These are phyloP conservation scores for Solenopsis fugax DNA, from an alignment of 1,140 invertebrate genomes.

Conservation along the genomic window DNA sequence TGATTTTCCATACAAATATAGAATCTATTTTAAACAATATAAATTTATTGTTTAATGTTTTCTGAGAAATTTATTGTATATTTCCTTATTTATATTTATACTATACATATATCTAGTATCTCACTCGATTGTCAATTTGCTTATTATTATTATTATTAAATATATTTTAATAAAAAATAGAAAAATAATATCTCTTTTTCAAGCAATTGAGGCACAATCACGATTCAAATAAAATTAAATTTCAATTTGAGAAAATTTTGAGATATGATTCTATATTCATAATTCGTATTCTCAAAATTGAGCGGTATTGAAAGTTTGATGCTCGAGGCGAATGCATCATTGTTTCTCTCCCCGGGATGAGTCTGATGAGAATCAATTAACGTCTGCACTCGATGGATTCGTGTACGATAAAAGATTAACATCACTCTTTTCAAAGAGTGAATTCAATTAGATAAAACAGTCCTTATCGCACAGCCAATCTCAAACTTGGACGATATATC, in stretches of 20 bases:
- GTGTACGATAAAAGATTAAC: conserved; percentile 26
- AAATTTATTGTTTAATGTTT: background rate
- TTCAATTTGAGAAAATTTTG: background rate
- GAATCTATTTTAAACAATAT: background rate
- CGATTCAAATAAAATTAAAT: background rate
- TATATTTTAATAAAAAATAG: background rate
- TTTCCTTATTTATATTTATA: background rate
- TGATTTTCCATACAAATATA: background rate
- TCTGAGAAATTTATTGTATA: too few relatives aligned
- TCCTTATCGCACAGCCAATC: background rate
- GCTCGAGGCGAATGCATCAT: conserved; percentile 7
- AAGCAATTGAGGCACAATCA: background rate
- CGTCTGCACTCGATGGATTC: background rate
- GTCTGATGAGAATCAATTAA: conserved; percentile 35
- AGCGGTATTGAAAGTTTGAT: conserved; percentile 1
- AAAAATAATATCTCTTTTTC: background rate
- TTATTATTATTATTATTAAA: background rate
- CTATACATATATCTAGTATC: too few relatives aligned
- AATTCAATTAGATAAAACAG: background rate
- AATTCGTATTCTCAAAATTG: background rate
- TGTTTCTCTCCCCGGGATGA: background rate
- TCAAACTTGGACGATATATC: background rate
- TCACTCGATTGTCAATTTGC: background rate
- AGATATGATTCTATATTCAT: background rate
- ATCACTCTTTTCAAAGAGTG: background rate